Evolutionary conservation across 2,113 vertebrate genomes (phyloP).

Genomic region (Dipodomys merriami): DNA sequence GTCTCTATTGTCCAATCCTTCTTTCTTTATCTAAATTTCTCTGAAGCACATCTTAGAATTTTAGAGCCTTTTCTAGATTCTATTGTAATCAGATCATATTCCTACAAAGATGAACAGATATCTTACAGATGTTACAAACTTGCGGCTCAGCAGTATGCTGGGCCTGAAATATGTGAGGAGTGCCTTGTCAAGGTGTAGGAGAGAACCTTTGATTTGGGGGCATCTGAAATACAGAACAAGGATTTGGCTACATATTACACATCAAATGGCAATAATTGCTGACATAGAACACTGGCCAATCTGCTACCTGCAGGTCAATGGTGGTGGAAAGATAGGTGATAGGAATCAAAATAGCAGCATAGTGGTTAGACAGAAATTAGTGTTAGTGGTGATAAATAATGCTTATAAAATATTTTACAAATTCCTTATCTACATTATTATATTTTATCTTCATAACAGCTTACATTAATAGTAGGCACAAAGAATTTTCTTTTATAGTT

Average conservation of each 20-base stretch:
- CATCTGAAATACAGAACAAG: background rate
- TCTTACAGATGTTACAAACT: background rate
- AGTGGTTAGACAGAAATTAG: background rate
- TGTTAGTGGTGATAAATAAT: background rate
- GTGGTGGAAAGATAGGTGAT: background rate
- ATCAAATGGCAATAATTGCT: background rate
- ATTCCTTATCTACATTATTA: background rate
- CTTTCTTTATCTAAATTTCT: background rate
- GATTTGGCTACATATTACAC: background rate
- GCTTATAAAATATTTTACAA: background rate
- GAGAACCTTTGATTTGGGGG: background rate
- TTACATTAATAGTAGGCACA: background rate
- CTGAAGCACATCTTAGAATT: conserved; percentile 7
- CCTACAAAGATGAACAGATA: background rate
- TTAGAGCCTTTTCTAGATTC: background rate
- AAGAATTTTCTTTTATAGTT: background rate
- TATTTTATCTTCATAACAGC: background rate
- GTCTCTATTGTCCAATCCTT: background rate
- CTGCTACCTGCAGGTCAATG: background rate
- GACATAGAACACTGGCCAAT: background rate
- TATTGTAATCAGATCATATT: background rate
- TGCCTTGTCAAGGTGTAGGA: background rate
- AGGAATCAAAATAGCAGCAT: conserved; percentile 1
- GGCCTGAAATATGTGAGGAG: background rate
- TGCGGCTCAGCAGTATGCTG: background rate